A percentile compares a stretch with the other conserved stretches of the same genome.
phyloP scores from a whole-genome alignment of 1,140 invertebrate genomes.

The Pygmarrhopalites habei region DNA sequence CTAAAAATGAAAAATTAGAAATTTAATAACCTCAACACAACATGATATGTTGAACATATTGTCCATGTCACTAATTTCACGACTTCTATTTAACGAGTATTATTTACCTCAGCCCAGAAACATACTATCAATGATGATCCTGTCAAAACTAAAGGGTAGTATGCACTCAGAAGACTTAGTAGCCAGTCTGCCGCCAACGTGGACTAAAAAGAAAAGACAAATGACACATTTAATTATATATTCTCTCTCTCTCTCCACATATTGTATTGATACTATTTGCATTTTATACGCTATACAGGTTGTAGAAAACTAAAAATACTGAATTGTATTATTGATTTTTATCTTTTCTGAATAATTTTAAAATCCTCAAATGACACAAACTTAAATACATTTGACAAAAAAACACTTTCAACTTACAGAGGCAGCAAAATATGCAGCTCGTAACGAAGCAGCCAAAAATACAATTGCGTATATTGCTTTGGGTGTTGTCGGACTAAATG shows the following conservation, averaged over 20 bases:
- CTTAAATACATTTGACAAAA: too few species aligned
- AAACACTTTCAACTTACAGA: constrained; percentile 74
- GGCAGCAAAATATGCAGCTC: constrained; percentile 82
- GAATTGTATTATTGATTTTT: too few species aligned
- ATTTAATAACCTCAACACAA: too few species aligned
- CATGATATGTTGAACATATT: too few species aligned
- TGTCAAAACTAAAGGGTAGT: constrained; percentile 81
- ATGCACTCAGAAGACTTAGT: constrained; percentile 74
- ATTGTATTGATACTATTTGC: background rate
- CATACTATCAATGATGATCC: constrained; percentile 86
- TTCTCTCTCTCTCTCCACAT: background rate
- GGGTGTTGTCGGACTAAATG: constrained; percentile 80
- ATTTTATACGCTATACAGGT: background rate
- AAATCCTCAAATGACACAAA: too few species aligned
- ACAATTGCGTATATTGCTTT: constrained; percentile 85
- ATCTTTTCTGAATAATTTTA: too few species aligned
- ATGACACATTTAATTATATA: too few species aligned
- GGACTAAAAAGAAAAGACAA: constrained; percentile 52
- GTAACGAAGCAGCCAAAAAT: constrained; percentile 72
- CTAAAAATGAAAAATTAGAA: constrained; percentile 49
- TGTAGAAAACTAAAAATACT: too few species aligned
- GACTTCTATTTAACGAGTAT: too few species aligned
- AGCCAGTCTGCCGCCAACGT: constrained; percentile 73
- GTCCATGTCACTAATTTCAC: background rate
- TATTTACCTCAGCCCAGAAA: constrained; percentile 83